phyloP scores from a whole-genome alignment of 1,140 invertebrate genomes.

The Hylaeus volcanicus region DNA sequence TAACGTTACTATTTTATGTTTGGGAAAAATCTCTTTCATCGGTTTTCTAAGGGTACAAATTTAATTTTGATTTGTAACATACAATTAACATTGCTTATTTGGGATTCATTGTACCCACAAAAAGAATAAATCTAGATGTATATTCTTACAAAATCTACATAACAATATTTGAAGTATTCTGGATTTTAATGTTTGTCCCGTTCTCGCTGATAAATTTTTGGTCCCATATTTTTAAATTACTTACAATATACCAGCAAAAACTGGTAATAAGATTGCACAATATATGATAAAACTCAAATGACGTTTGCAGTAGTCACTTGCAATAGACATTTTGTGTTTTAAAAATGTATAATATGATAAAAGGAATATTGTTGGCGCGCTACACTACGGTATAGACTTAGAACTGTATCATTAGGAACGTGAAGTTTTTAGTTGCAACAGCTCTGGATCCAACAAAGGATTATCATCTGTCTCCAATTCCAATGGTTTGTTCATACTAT shows the following conservation, averaged over 20 bases:
- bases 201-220: conserved; percentile 23
- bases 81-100: conserved; percentile 22
- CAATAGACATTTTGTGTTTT: conserved; percentile 4
- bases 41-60: conserved; percentile 37
- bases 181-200: conserved; percentile 11
- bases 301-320: conserved; percentile 13
- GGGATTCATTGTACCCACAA: conserved; percentile 28
- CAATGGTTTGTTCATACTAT: conserved; percentile 74
- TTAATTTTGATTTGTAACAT: conserved; percentile 38
- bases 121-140: conserved; percentile 33
- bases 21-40: conserved; percentile 42
- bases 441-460: conserved; percentile 77
- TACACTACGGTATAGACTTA: conserved; percentile 24
- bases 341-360: conserved; percentile 10
- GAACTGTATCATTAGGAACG: conserved; percentile 69
- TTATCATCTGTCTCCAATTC: conserved; percentile 77
- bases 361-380: conserved; percentile 13
- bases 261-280: conserved; percentile 21
- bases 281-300: conserved; percentile 27
- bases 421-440: conserved; percentile 78
- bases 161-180: conserved; percentile 38
- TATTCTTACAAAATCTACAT: conserved; percentile 59
- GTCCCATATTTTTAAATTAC: conserved; percentile 12
- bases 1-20: conserved; percentile 79
- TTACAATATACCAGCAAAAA: conserved; percentile 4